Evolutionary conservation across 2,888 invertebrate species (phyloP).

Genomic region (Apamea sordens): DNA sequence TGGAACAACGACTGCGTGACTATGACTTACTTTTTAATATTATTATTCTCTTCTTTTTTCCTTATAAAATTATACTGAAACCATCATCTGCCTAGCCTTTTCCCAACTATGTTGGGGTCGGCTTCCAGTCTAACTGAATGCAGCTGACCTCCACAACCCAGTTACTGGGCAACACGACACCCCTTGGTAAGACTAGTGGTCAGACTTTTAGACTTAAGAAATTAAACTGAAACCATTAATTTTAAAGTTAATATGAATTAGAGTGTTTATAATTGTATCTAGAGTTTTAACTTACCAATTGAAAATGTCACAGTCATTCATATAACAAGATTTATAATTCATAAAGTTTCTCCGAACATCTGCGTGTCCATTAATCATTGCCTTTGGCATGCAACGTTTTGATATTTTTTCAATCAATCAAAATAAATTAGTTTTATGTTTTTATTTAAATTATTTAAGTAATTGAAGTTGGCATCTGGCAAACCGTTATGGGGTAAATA

Average conservation of each 20-base stretch:
- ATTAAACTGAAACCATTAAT: neutral
- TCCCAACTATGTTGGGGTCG: too few relatives aligned
- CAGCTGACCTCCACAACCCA: too few relatives aligned
- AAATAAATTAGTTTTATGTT: constrained; percentile 52
- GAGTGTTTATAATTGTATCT: neutral
- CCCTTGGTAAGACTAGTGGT: too few relatives aligned
- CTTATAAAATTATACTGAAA: neutral
- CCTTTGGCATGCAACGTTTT: constrained; percentile 31
- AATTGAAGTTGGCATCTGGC: constrained; percentile 17
- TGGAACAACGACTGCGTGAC: neutral
- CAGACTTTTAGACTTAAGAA: too few relatives aligned
- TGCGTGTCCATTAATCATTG: constrained; percentile 58
- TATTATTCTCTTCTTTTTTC: too few relatives aligned
- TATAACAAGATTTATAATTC: constrained; percentile 39
- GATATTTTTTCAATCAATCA: constrained; percentile 54
- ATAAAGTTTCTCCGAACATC: constrained; percentile 47
- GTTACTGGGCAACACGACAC: too few relatives aligned
- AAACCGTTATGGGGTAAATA: neutral
- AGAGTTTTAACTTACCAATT: neutral
- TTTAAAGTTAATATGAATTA: too few relatives aligned
- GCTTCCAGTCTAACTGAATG: too few relatives aligned
- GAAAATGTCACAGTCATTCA: constrained; percentile 34
- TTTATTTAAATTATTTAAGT: constrained; percentile 22
- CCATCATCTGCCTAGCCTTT: too few relatives aligned
- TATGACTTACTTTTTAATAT: neutral